Percentiles rank a stretch among this genome's conserved stretches.
Conservation (phyloP, 2,113 vertebrate genomes). For the Dissostichus mawsoni region DNA sequence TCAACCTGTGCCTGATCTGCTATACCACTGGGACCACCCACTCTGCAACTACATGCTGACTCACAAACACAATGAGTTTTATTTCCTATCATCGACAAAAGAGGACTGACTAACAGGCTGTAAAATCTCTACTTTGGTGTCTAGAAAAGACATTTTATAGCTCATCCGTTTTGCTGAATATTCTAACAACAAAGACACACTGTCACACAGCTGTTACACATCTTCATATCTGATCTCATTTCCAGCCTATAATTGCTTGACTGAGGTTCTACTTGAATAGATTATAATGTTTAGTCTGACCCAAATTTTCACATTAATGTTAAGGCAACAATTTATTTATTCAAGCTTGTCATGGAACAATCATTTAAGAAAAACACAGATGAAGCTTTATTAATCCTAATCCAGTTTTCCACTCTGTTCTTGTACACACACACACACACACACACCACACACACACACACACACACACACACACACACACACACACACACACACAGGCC, state of each 20-base stretch:
- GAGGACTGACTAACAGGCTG: conserved; percentile 8
- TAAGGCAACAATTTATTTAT: not conserved
- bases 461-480: too few species aligned
- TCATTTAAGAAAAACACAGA: too few species aligned
- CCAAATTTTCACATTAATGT: not conserved
- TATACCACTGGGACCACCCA: conserved; percentile 8
- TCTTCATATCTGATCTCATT: not conserved
- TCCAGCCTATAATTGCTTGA: not conserved
- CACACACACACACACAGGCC: too few species aligned
- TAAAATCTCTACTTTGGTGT: not conserved
- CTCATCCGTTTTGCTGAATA: not conserved
- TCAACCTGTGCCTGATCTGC: conserved; percentile 14
- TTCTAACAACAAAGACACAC: not conserved
- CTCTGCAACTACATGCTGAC: conserved; percentile 26
- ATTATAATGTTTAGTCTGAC: not conserved
- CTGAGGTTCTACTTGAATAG: not conserved
- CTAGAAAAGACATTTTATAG: not conserved
- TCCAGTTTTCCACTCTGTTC: too few species aligned
- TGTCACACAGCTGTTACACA: not conserved
- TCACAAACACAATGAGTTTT: conserved; percentile 30
- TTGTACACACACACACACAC: too few species aligned
- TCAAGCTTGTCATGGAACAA: not conserved
- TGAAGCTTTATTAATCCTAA: too few species aligned
- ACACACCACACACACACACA: too few species aligned
- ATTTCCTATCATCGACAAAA: conserved; percentile 16